Conservation (phyloP, 1,140 invertebrate genomes). For the Drosophila tristis region DNA sequence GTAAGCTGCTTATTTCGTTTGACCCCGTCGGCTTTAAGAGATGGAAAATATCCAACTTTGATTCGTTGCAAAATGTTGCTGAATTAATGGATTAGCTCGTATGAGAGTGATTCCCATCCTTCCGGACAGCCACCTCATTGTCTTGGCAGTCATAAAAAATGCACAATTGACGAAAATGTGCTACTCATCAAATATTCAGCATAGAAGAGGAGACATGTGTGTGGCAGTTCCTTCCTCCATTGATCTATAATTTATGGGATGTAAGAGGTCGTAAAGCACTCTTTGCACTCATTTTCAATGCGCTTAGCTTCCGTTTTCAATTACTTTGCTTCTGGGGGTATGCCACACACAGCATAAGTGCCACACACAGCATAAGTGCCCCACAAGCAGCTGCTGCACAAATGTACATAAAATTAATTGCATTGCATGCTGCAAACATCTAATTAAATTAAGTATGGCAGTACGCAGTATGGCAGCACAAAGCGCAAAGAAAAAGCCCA, state of each 20-base stretch:
- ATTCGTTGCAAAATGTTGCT: neutral
- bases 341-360: conserved; percentile 3
- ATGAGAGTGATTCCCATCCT: conserved; percentile 5
- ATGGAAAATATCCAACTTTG: too few species aligned
- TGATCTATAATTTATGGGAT: conserved; percentile 68
- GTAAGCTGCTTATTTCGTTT: too few species aligned
- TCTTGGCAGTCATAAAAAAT: conserved; percentile 24
- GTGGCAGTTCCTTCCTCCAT: conserved; percentile 8
- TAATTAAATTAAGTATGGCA: conserved; percentile 40
- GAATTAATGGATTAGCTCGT: conserved; percentile 19
- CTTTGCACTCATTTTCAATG: conserved; percentile 10
- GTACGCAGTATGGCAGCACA: conserved; percentile 2
- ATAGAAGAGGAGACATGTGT: conserved; percentile 8
- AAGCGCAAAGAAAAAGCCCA: conserved; percentile 4
- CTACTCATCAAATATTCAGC: conserved; percentile 30
- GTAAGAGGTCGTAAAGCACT: conserved; percentile 38
- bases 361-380: neutral
- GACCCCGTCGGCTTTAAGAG: too few species aligned
- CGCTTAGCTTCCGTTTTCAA: conserved; percentile 27
- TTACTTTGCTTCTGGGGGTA: conserved; percentile 13
- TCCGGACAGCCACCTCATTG: neutral
- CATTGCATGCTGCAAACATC: conserved; percentile 36
- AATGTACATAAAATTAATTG: conserved; percentile 42
- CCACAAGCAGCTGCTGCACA: conserved; percentile 3
- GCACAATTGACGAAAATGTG: conserved; percentile 39